Conservation (phyloP, 2,888 invertebrate genomes). For the Zygaena filipendulae region DNA sequence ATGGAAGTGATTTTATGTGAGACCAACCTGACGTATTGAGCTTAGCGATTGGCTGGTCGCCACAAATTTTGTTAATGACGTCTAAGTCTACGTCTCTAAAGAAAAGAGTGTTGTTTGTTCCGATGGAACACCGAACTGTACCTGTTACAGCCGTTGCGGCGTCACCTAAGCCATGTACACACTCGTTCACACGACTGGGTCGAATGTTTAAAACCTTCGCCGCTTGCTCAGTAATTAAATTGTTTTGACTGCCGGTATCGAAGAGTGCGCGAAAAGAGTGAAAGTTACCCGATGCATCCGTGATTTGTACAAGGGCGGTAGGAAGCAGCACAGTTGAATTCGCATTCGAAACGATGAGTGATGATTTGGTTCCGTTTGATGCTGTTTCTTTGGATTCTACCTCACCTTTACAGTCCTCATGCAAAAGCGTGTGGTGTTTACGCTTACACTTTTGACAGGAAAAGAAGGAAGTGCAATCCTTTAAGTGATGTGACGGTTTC, state of each 20-base stretch:
- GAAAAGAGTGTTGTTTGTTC: neutral
- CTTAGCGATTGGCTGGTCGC: slow-evolving; percentile 9
- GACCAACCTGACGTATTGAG: slow-evolving; percentile 9
- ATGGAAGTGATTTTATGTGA: slow-evolving; percentile 5
- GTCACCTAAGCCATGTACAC: slow-evolving; percentile 3
- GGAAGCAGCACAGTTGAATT: slow-evolving; percentile 6
- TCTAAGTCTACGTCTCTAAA: slow-evolving; percentile 2
- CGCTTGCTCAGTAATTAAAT: slow-evolving; percentile 7
- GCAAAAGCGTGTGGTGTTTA: slow-evolving; percentile 1
- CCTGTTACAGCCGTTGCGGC: slow-evolving; percentile 1
- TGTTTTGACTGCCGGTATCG: slow-evolving; percentile 8
- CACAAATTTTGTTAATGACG: slow-evolving; percentile 5
- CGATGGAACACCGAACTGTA: slow-evolving; percentile 2
- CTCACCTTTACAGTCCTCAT: too few species aligned
- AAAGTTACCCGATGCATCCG: slow-evolving; percentile 4
- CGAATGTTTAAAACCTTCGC: slow-evolving; percentile 1
- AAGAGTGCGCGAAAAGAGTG: slow-evolving; percentile 5
- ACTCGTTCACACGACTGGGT: neutral
- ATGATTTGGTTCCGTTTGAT: neutral
- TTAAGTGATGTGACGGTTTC: slow-evolving; percentile 3
- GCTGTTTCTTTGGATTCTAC: neutral
- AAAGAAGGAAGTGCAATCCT: slow-evolving; percentile 3
- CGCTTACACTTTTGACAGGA: neutral
- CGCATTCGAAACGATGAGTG: neutral
- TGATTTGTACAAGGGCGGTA: slow-evolving; percentile 4